These are phyloP conservation scores for Xiphophorus couchianus DNA, from an alignment of 2,113 vertebrate species.

Conservation along the genomic window DNA sequence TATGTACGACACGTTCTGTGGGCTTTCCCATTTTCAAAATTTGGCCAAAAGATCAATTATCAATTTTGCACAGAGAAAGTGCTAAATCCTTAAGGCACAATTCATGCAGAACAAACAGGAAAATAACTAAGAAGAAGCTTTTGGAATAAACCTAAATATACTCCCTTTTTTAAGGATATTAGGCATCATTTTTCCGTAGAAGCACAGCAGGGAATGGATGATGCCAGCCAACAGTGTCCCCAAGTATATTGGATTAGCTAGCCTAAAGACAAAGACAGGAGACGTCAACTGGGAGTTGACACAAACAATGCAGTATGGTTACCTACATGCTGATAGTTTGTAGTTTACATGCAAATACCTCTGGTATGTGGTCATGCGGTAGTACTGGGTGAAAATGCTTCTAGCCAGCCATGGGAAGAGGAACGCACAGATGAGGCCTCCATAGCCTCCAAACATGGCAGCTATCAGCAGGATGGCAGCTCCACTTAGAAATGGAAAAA, in stretches of 20 bases:
- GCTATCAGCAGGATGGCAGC: conserved; percentile 77
- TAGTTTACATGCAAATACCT: conserved; percentile 58
- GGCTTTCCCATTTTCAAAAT: no score
- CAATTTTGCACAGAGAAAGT: background rate
- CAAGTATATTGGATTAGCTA: conserved; percentile 82
- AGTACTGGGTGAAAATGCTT: conserved; percentile 79
- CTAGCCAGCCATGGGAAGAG: conserved; percentile 81
- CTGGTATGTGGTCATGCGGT: conserved; percentile 81
- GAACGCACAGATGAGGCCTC: conserved; percentile 72
- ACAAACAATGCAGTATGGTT: background rate
- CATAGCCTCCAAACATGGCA: conserved; percentile 75
- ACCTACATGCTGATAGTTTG: background rate
- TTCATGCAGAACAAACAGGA: background rate
- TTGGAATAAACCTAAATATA: background rate
- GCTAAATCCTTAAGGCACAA: background rate
- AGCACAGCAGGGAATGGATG: conserved; percentile 80
- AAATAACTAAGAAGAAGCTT: background rate
- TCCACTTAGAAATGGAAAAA: conserved; percentile 76
- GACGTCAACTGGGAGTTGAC: background rate
- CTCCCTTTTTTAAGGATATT: conserved; percentile 80
- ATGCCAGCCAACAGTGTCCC: conserved; percentile 80
- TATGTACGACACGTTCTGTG: background rate
- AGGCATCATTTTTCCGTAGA: conserved; percentile 78
- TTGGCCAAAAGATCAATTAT: no score
- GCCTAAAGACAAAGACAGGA: conserved; percentile 60